Evolutionary conservation across 1,140 invertebrate species (phyloP), one percentile per base, ranked within the genome.

Genomic region (Cephus cinctus): DNA sequence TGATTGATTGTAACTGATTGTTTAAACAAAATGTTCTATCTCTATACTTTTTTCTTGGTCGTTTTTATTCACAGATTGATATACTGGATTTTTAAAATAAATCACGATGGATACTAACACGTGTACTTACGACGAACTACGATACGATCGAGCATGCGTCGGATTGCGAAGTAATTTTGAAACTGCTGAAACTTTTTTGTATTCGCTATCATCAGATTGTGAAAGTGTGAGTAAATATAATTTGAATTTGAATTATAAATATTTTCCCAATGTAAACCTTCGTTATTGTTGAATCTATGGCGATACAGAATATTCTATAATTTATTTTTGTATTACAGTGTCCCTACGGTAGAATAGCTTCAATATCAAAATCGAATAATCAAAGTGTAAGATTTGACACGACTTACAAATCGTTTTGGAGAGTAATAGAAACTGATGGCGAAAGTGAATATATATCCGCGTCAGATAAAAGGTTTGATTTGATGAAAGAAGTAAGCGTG

Each of bases 181-280:
- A 27, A 16, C 42, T 16, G 30, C 58, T 9, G 60, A 77, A 44
- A 60, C 71, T 1, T 78, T 71, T 54, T 61, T 84, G 1, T 84
- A 84, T 50, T 71, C 73, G 27, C 73, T 84, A 2, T 82, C 81
- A n/a, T 75, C 78, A 20, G 81, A 84, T 57, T 84, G 82, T 57
- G 68, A 80, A 50, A 71, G 72, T 56, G 83, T 84, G 65, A 78
- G 78, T 59, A 44, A 27, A 16, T 14, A 16, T 43, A 8, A 31
- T 41, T 5, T 18, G 11, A 38, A 11, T 32, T 32, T 12, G 2
- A 8, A n/a, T 12, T 35, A 14, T 38, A 19, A 15, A 5, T 41
- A 11, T 23, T 21, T 15, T 12, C 16, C 14, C 12, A 32, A 22
- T 5, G 9, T 12, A 14, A 16, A 20, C 6, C 8, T 6, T 47